Evolutionary conservation across 2,797 vertebrate genomes (phyloP).

Genomic region (Catamblyrhynchus diadema): DNA sequence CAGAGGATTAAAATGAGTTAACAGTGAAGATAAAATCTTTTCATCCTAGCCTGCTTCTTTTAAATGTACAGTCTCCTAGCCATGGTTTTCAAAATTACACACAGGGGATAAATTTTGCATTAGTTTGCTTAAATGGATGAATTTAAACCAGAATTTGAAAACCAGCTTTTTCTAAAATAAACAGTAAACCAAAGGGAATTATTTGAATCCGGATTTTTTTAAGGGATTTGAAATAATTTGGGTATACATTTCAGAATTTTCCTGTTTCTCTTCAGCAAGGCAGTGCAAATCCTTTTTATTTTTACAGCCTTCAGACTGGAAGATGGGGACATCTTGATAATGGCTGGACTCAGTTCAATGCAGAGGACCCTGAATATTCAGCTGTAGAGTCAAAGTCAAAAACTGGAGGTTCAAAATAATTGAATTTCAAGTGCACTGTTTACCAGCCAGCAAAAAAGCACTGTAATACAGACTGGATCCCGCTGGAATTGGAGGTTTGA

Average conservation of each 20-base stretch:
- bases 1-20: slow-evolving; percentile 1
- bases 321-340: neutral
- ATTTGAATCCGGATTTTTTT: neutral
- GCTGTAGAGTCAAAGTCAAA: neutral
- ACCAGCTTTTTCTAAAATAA: neutral
- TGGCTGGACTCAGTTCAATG: neutral
- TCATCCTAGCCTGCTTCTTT: neutral
- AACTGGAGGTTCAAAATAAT: neutral
- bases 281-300: neutral
- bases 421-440: neutral
- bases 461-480: neutral
- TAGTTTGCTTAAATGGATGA: neutral
- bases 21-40: neutral
- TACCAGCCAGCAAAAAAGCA: neutral
- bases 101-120: neutral
- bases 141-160: neutral
- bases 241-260: neutral
- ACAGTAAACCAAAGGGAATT: neutral
- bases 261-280: neutral
- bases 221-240: neutral
- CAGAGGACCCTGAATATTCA: neutral
- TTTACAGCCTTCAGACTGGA: neutral
- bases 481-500: slow-evolving; percentile 28
- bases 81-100: neutral
- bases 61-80: neutral